Base-by-base conservation (phyloP, 2,797 vertebrate genomes). In the Hylomyscus alleni region DNA sequence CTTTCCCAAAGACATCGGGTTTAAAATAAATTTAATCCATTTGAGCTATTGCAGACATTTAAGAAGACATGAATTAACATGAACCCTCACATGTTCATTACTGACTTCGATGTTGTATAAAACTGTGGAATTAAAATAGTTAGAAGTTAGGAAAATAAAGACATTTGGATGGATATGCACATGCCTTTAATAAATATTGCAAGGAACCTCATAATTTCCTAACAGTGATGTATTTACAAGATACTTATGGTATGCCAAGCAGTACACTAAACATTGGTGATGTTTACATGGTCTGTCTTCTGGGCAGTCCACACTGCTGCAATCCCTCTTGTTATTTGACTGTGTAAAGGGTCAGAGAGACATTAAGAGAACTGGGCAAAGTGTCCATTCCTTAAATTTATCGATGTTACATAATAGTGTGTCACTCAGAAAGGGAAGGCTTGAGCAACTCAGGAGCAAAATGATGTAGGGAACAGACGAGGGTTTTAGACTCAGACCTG, bases 11-110 rank as follows among this genome's bases (percentile, higher is more conserved):
- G 37, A 65, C 22, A 62, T 44, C 14, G 2, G 15, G 17, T 69
- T 95, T 92, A 90, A 93, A 72, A 78, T 90, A 34, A 75, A 44
- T 87, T 58, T 58, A 77, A 89, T 73, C 82, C 93, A 88, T 78
- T 77, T 86, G 47, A 91, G 76, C 50, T 81, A 67, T 69, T 89
- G 1, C 1, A 96, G 77, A 86, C 29, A 65, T 84, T 87, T 6
- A 91, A 89, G 56, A 92, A 81, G 0, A 19, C 54, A 84, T 77
- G 83, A 77, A 60, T 76, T 90, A 84, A 84, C 72, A 85, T 47
- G 10, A 84, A 56, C 2, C 62, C 6, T n/a, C 80, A n/a, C 20
- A 20, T 72, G 83, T 75, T 73, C 15, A 93, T 82, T 94, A 54
- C 12, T 62, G 34, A 60, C 50, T 67, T 81, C 83, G 67, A 92